These are phyloP conservation scores for Planiliza haematocheilus DNA, from an alignment of 2,113 vertebrate species.

Conservation along the genomic window DNA sequence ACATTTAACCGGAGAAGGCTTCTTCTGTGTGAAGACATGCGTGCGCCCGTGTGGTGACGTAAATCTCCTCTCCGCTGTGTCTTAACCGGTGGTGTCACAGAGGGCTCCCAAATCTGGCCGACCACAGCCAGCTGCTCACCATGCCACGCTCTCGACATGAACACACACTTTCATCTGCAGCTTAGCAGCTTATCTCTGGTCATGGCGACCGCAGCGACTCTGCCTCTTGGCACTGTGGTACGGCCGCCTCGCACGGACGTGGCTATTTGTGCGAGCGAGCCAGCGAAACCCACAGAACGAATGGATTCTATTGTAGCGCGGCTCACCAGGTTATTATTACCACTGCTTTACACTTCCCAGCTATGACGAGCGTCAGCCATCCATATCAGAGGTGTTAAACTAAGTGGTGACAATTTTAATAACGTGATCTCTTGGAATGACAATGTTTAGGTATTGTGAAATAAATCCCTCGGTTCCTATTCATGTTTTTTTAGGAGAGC, in stretches of 20 bases:
- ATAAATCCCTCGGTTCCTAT: not conserved
- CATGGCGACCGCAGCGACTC: constrained; percentile 62
- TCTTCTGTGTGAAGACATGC: not conserved
- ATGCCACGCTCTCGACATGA: constrained; percentile 67
- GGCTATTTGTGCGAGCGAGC: constrained; percentile 64
- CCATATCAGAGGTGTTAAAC: constrained; percentile 20
- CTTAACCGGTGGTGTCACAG: constrained; percentile 48
- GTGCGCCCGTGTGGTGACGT: constrained; percentile 6
- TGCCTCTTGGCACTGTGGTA: constrained; percentile 67
- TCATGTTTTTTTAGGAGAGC: too few species aligned
- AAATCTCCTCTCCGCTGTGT: constrained; percentile 36
- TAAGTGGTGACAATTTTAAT: constrained; percentile 9
- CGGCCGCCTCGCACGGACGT: constrained; percentile 55
- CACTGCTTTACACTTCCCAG: constrained; percentile 12
- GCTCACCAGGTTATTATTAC: constrained; percentile 39
- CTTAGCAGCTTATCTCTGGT: constrained; percentile 79
- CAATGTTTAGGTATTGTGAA: not conserved
- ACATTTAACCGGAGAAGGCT: too few species aligned
- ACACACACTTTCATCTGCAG: constrained; percentile 75
- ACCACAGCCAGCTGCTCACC: constrained; percentile 75
- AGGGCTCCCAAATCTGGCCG: constrained; percentile 69
- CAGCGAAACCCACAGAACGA: constrained; percentile 37
- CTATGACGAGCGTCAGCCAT: constrained; percentile 25
- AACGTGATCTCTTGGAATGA: not conserved
- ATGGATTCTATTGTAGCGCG: constrained; percentile 47